phyloP scores from a whole-genome alignment of 2,888 invertebrate species.

The Electrophaes corylata region DNA sequence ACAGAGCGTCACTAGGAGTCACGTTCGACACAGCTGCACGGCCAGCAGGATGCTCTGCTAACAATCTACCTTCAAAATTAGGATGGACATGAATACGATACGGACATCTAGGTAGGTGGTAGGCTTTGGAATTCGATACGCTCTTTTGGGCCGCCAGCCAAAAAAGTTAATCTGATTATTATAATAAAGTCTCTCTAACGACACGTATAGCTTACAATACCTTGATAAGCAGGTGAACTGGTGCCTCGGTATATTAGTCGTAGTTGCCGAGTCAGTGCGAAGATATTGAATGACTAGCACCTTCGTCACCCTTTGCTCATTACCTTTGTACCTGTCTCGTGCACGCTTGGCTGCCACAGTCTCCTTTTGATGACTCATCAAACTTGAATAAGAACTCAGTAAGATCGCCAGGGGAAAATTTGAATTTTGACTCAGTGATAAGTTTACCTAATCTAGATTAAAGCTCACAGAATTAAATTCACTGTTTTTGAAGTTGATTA shows the following conservation, averaged over 20 bases:
- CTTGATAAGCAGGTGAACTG: conserved; percentile 22
- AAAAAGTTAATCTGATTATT: too few species aligned
- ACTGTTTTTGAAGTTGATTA: too few species aligned
- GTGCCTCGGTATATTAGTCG: conserved; percentile 14
- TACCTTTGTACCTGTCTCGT: conserved; percentile 54
- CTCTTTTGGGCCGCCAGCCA: not conserved
- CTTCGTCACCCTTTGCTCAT: conserved; percentile 64
- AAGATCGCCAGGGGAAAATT: not conserved
- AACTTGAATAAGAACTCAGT: too few species aligned
- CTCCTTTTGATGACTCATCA: conserved; percentile 30
- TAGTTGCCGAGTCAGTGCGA: conserved; percentile 49
- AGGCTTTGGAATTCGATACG: not conserved
- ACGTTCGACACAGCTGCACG: conserved; percentile 27
- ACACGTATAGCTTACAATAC: not conserved
- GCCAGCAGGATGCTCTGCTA: conserved; percentile 18
- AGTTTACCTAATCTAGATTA: not conserved
- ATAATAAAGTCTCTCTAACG: not conserved
- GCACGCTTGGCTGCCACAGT: conserved; percentile 42
- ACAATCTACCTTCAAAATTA: conserved; percentile 24
- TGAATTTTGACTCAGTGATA: not conserved
- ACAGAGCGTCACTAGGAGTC: conserved; percentile 13
- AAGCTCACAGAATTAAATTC: too few species aligned
- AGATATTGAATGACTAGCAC: conserved; percentile 53
- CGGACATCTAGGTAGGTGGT: not conserved
- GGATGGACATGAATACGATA: conserved; percentile 15